Evolutionary conservation across 2,888 invertebrate genomes (phyloP).

Genomic region (Ophion ventricosus): DNA sequence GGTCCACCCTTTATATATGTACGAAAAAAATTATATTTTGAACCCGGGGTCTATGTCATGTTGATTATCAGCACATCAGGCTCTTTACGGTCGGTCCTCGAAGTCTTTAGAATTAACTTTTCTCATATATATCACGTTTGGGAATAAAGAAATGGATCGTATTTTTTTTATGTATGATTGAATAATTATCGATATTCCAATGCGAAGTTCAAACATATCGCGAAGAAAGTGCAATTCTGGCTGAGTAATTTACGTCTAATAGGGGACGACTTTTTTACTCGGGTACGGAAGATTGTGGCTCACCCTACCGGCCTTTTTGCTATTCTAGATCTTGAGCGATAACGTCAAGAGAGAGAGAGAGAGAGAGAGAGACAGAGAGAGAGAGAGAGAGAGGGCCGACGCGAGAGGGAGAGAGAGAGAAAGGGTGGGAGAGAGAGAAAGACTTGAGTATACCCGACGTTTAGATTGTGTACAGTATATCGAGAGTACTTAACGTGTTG

Average conservation of each 20-base stretch:
- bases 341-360: slow-evolving; percentile 5
- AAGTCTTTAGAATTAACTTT: too few species aligned
- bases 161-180: not conserved
- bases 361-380: too few species aligned
- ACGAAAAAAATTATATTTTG: too few species aligned
- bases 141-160: too few species aligned
- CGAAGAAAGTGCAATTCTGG: not conserved
- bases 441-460: slow-evolving; percentile 30
- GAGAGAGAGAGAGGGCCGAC: too few species aligned
- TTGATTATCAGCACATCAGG: too few species aligned
- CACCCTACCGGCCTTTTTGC: not conserved
- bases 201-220: not conserved
- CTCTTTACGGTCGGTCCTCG: too few species aligned
- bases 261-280: not conserved
- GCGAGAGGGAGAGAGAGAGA: too few species aligned
- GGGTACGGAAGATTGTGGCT: slow-evolving; percentile 3
- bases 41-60: too few species aligned
- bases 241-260: not conserved
- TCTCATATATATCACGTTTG: too few species aligned
- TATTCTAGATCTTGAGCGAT: slow-evolving; percentile 14
- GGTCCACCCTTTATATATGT: too few species aligned
- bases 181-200: not conserved
- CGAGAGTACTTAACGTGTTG: slow-evolving; percentile 34
- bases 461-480: slow-evolving; percentile 7
- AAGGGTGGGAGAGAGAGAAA: too few species aligned